Conservation (phyloP, 2,113 vertebrate species). For the Cyprinodon brontotheroides region DNA sequence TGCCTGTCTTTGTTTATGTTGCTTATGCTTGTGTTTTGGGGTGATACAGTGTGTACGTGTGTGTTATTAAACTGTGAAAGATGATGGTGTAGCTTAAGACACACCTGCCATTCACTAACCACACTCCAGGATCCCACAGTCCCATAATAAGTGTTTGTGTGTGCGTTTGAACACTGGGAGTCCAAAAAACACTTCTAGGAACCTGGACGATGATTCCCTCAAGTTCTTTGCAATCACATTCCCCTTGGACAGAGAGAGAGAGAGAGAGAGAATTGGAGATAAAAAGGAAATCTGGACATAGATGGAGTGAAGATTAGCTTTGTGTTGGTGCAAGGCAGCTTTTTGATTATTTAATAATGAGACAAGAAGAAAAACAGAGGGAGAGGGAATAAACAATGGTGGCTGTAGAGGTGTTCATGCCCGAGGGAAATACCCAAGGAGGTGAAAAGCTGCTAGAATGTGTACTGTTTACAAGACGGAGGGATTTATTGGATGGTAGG, state of each 20-base stretch:
- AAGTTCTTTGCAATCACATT: slow-evolving; percentile 21
- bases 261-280: not conserved
- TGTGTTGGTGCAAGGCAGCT: not conserved
- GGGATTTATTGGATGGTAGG: not conserved
- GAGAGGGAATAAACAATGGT: not conserved
- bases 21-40: slow-evolving; percentile 17
- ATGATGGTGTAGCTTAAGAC: slow-evolving; percentile 18
- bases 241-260: not conserved
- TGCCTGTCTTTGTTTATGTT: slow-evolving; percentile 37
- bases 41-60: slow-evolving; percentile 1
- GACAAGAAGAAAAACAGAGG: not conserved
- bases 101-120: slow-evolving; percentile 30
- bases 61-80: slow-evolving; percentile 23
- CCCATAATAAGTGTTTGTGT: slow-evolving; percentile 4
- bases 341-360: slow-evolving; percentile 8
- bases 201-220: slow-evolving; percentile 1
- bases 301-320: not conserved
- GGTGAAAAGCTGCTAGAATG: slow-evolving; percentile 22
- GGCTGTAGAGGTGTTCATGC: not conserved
- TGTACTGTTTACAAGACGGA: slow-evolving; percentile 24
- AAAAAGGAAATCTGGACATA: not conserved
- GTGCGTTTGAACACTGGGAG: not conserved
- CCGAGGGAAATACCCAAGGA: not conserved
- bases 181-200: slow-evolving; percentile 10
- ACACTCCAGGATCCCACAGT: slow-evolving; percentile 19